These are phyloP conservation scores for Atta cephalotes DNA, from an alignment of 1,140 invertebrate species.

Conservation along the genomic window DNA sequence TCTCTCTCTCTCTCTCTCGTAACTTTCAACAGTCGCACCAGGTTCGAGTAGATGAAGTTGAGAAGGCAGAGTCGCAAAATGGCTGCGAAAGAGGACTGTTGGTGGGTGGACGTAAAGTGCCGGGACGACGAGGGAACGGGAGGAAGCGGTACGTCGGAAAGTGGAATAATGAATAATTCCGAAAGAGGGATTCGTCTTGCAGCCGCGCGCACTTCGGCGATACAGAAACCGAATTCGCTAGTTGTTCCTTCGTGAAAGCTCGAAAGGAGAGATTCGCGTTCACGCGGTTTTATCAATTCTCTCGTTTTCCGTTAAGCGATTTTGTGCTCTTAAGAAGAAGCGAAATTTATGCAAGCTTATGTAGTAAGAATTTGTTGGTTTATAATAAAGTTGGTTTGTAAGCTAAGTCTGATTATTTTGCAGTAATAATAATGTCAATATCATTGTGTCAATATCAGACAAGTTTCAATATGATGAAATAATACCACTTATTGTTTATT, in stretches of 20 bases:
- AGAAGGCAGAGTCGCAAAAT: slow-evolving; percentile 78
- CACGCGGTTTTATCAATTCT: slow-evolving; percentile 39
- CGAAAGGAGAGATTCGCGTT: slow-evolving; percentile 64
- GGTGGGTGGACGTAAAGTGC: slow-evolving; percentile 70
- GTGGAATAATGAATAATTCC: slow-evolving; percentile 84
- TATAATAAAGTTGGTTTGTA: background rate
- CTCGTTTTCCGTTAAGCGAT: background rate
- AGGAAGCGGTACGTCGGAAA: slow-evolving; percentile 44
- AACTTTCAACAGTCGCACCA: slow-evolving; percentile 70
- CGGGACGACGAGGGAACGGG: background rate
- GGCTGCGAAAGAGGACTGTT: slow-evolving; percentile 60
- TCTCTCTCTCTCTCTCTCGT: slow-evolving; percentile 34
- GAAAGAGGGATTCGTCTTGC: slow-evolving; percentile 79
- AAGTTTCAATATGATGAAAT: background rate
- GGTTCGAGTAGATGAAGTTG: slow-evolving; percentile 69
- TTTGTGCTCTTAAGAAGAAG: background rate
- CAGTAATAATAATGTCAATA: background rate
- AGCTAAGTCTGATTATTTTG: background rate
- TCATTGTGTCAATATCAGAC: background rate
- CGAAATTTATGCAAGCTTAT: no score
- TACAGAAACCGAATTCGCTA: slow-evolving; percentile 69
- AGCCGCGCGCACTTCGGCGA: slow-evolving; percentile 57
- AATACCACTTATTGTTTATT: background rate
- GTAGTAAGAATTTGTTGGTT: background rate
- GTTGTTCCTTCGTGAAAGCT: slow-evolving; percentile 34